Conservation (phyloP, 2,113 vertebrate genomes). For the Zosterops borbonicus region DNA sequence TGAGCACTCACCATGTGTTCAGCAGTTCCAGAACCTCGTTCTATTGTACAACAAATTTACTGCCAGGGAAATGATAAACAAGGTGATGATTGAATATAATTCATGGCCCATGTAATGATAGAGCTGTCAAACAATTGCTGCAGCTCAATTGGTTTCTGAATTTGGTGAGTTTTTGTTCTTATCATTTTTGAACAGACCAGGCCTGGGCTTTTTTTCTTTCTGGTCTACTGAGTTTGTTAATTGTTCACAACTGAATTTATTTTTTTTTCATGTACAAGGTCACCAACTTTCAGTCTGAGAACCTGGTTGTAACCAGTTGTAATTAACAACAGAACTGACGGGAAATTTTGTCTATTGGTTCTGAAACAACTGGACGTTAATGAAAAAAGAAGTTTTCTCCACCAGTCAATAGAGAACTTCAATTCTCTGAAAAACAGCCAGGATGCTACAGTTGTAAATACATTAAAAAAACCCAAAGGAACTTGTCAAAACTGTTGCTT, state of each 20-base stretch:
- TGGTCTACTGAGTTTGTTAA: constrained; percentile 58
- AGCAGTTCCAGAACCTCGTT: constrained; percentile 54
- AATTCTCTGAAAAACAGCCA: neutral
- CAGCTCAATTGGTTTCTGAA: neutral
- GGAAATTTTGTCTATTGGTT: neutral
- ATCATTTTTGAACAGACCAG: neutral
- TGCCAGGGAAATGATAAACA: constrained; percentile 72
- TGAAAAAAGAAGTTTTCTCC: neutral
- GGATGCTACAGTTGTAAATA: neutral
- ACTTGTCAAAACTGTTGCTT: neutral
- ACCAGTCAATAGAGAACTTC: neutral
- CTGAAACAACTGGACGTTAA: neutral
- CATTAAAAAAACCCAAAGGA: neutral
- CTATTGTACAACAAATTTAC: constrained; percentile 66
- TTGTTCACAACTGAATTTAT: constrained; percentile 48
- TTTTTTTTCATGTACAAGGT: constrained; percentile 32
- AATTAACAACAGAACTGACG: constrained; percentile 16
- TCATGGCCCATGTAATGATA: constrained; percentile 71
- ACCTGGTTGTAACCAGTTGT: neutral
- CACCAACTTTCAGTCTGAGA: constrained; percentile 15
- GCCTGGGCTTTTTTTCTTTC: constrained; percentile 9
- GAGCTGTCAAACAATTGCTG: constrained; percentile 63
- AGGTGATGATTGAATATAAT: constrained; percentile 66
- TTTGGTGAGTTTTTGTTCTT: neutral
- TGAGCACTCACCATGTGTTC: neutral